Base-by-base conservation (phyloP, 2,888 invertebrate species). In the Biston betularia region DNA sequence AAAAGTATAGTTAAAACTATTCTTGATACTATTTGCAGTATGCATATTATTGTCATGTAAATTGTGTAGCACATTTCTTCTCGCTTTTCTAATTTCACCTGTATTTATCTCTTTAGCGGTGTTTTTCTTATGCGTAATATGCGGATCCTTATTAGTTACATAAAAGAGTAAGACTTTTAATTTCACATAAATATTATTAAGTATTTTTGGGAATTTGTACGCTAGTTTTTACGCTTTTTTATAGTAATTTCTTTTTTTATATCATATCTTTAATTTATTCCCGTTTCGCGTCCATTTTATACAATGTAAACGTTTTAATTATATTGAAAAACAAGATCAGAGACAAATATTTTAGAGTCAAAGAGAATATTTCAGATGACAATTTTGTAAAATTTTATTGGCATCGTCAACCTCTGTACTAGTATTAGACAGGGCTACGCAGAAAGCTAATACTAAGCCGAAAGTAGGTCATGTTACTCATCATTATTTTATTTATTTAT, bases 41-140 rank as follows among this genome's bases (percentile, higher is more conserved):
- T 68, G 58, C 83, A 85, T 24, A 79, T 54, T 34, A 86, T 65
- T 1, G 86, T 83, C 50, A 80, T 48, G 9, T 65, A 38, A 7
- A 80, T 6, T 12, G 73, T 52, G 6, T 61, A 75, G 40, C 81
- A 80, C 81, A 79, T 79, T n/a, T 44, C 24, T 24, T n/a, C 12
- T 15, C 40, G 50, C 15, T 15, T 0, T 38, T 38, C 11, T 35
- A n/a, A 7, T 35, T 38, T 15, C 15, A n/a, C 12, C 44, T n/a
- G 44, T 45, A n/a, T 45, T 45, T 24, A 24, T 24, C 24, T 24
- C 24, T 24, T 2, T 2, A 3, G 24, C 24, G 24, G 24, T 3
- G 24, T 24, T 45, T 42, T 11, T 10, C 10, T 42, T 42, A 42
- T 1, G 42, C 11, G 11, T 42, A 42, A 11, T 38, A 0, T 38